Evolutionary conservation across 1,140 invertebrate species (phyloP).

Genomic region (Paraescarpia echinospica): DNA sequence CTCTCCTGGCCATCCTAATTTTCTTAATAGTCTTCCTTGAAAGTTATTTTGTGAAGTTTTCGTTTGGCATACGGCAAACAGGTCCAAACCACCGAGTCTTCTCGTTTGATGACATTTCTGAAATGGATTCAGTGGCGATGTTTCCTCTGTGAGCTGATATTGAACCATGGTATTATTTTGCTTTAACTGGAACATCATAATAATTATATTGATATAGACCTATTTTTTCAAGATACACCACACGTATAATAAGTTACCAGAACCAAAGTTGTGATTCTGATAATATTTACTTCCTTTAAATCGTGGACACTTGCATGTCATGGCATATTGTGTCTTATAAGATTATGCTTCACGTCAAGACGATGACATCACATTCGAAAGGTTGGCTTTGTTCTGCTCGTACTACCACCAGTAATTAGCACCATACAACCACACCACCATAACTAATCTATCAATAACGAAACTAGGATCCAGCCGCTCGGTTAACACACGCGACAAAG

Average conservation of each 20-base stretch:
- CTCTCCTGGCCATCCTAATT: no score
- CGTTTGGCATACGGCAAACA: no score
- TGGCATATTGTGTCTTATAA: not conserved
- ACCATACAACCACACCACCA: not conserved
- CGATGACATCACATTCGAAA: not conserved
- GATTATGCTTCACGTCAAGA: not conserved
- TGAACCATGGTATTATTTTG: not conserved
- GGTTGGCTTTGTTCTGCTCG: not conserved
- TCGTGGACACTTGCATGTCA: not conserved
- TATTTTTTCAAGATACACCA: not conserved
- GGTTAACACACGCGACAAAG: not conserved
- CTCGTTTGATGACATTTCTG: no score
- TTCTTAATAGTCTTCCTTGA: no score
- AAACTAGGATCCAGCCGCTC: not conserved
- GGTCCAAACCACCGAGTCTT: no score
- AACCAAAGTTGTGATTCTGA: not conserved
- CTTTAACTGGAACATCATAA: not conserved
- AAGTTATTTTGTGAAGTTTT: no score
- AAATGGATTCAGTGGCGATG: no score
- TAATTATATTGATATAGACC: not conserved
- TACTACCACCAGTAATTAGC: not conserved
- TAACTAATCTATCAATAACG: not conserved
- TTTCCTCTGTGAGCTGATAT: no score
- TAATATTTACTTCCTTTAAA: not conserved
- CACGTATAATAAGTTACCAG: not conserved